A percentile compares a stretch with the other conserved stretches of the same genome.
Evolutionary conservation across 23 tunicate genomes (phyloP).

Genomic region (Clavelina lepadiformis): DNA sequence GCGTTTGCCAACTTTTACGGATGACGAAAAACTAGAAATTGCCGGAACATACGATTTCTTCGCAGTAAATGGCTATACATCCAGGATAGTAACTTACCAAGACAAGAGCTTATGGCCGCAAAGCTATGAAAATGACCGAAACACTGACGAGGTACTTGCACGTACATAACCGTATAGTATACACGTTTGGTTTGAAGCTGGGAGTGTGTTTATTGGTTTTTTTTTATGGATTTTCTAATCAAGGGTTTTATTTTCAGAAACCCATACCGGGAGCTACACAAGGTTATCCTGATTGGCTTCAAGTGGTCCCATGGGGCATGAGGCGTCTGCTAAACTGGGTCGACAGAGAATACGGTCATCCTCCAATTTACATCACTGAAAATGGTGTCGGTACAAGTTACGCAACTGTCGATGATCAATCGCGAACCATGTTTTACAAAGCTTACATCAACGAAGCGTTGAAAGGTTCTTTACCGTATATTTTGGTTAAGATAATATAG

Average conservation of each 20-base stretch:
- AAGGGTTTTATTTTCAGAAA: constrained; percentile 7
- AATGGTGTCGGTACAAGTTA: constrained; percentile 45
- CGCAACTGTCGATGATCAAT: constrained; percentile 22
- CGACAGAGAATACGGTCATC: constrained; percentile 35
- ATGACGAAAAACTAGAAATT: constrained; percentile 28
- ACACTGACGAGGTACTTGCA: constrained; percentile 25
- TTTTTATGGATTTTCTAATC: neutral
- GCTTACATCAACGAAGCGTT: constrained; percentile 43
- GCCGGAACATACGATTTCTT: constrained; percentile 36
- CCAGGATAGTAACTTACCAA: constrained; percentile 17
- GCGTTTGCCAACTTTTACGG: constrained; percentile 35
- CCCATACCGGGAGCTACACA: constrained; percentile 29
- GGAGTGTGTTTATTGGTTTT: too few relatives aligned
- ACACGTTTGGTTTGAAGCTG: too few relatives aligned
- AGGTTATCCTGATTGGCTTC: constrained; percentile 50
- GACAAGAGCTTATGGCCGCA: neutral
- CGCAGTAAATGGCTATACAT: constrained; percentile 41
- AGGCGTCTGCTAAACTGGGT: constrained; percentile 45
- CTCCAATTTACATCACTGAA: constrained; percentile 60
- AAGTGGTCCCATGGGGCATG: constrained; percentile 56
- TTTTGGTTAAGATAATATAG: neutral
- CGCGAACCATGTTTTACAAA: constrained; percentile 18
- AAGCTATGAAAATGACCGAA: constrained; percentile 27
- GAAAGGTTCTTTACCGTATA: constrained; percentile 8
- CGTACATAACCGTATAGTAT: neutral